Conservation (phyloP, 2,888 invertebrate species). For the Agriotes lineatus region DNA sequence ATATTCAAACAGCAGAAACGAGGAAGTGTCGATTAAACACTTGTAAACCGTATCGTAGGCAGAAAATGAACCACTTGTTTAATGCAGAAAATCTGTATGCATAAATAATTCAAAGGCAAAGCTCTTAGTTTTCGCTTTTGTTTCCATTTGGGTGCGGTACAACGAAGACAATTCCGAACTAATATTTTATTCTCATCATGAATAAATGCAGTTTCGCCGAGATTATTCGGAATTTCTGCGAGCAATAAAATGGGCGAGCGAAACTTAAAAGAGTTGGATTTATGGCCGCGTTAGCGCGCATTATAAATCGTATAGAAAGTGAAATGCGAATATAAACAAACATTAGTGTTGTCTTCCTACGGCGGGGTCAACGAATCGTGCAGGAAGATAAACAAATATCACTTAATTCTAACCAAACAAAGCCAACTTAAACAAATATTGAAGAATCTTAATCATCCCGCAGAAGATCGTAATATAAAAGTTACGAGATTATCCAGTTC, state of each 20-base stretch:
- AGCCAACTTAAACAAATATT: constrained; percentile 37
- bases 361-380: constrained; percentile 44
- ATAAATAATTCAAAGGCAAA: background rate
- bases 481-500: constrained; percentile 47
- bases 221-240: constrained; percentile 15
- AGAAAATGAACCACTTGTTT: too few species aligned
- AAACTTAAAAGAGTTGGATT: constrained; percentile 34
- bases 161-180: background rate
- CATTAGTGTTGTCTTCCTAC: constrained; percentile 43
- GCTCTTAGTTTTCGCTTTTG: background rate
- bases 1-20: too few species aligned
- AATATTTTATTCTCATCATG: constrained; percentile 19
- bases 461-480: constrained; percentile 44
- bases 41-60: too few species aligned
- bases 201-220: constrained; percentile 17
- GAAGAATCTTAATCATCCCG: constrained; percentile 36
- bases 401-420: constrained; percentile 36
- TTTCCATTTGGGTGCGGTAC: constrained; percentile 1
- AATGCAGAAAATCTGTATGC: too few species aligned
- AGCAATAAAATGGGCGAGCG: constrained; percentile 30
- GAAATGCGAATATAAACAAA: constrained; percentile 46
- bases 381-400: constrained; percentile 46
- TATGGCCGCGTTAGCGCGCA: constrained; percentile 31
- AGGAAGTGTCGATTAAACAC: too few species aligned
- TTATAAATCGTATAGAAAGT: constrained; percentile 44